Base-by-base conservation (phyloP, 2,888 invertebrate species). In the Chloromyia formosa region DNA sequence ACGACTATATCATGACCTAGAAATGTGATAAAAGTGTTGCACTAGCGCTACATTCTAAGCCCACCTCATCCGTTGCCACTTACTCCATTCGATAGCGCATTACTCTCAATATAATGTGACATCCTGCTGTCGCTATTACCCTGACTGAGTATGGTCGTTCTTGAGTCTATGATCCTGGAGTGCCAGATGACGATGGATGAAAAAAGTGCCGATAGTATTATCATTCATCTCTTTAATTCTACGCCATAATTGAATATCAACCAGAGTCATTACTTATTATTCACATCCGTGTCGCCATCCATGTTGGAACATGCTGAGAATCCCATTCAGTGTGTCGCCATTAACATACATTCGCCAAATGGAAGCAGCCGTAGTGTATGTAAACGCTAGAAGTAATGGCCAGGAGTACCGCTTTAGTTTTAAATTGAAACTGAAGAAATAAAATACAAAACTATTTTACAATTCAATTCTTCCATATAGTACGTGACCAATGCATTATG, bases 281-380 rank as follows among this genome's bases (percentile, higher is more conserved):
- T 62, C 62, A 62, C 62, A 62, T 62, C 62, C 62, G 14, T 62
- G 62, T 62, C 40, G 27, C n/a, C 62, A 62, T 27, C 27, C 27
- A 27, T 62, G 62, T 27, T 35, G 40, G 62, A 14, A 12, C 62
- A 62, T 62, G 40, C 62, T 35, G 40, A 62, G 62, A 4, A 62
- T 27, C 23, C 60, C 27, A 62, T 62, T 91, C 92, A 82, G 94
- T 58, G n/a, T 18, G 23, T 14, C 12, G 18, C 58, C n/a, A 58
- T 58, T 58, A 58, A 23, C 58, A 58, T 58, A 58, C 22, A 58
- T 58, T 22, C 2, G 18, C 7, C 27, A 49, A 49, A 49, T 49
- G 3, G 49, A n/a, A 12, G 49, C 49, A 7, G 49, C 49, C 16
- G 10, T 12, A 49, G 16, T 35, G 27, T 3, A 49, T 12, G 12